Conservation (phyloP, 2,888 invertebrate genomes). For the Caenorhabditis sp. region DNA sequence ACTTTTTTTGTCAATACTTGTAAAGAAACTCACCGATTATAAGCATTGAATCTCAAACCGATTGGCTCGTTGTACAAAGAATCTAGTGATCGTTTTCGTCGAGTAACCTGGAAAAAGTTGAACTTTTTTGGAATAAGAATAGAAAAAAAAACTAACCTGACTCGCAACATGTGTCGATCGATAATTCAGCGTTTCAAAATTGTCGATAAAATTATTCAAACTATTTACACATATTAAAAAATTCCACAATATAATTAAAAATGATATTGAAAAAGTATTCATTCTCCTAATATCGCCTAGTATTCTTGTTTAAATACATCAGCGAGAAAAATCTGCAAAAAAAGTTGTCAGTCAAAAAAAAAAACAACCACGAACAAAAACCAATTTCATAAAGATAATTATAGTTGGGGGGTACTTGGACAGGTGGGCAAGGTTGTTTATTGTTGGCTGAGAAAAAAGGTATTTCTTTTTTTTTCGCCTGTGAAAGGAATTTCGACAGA, state of each 20-base stretch:
- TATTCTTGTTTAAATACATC: background rate
- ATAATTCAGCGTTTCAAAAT: slow-evolving; percentile 65
- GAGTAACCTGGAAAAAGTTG: slow-evolving; percentile 17
- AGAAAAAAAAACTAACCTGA: slow-evolving; percentile 14
- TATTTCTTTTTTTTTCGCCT: too few relatives aligned
- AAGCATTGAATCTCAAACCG: slow-evolving; percentile 51
- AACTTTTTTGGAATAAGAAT: background rate
- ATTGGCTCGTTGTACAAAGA: slow-evolving; percentile 41
- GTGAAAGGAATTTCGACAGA: too few relatives aligned
- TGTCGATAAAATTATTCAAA: slow-evolving; percentile 65
- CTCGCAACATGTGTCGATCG: slow-evolving; percentile 31
- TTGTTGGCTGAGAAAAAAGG: background rate
- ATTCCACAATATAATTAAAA: too few relatives aligned
- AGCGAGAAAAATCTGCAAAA: background rate
- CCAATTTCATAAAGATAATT: background rate
- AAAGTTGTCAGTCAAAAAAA: background rate
- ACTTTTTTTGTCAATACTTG: background rate
- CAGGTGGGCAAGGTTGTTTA: slow-evolving; percentile 1
- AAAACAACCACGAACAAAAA: background rate
- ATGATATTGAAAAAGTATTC: background rate
- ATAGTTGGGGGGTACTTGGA: background rate
- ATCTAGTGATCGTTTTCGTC: slow-evolving; percentile 44
- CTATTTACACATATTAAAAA: background rate
- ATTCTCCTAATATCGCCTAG: background rate
- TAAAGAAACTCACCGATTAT: slow-evolving; percentile 45